phyloP scores from a whole-genome alignment of 2,888 invertebrate species.

The Blastobasis adustella region DNA sequence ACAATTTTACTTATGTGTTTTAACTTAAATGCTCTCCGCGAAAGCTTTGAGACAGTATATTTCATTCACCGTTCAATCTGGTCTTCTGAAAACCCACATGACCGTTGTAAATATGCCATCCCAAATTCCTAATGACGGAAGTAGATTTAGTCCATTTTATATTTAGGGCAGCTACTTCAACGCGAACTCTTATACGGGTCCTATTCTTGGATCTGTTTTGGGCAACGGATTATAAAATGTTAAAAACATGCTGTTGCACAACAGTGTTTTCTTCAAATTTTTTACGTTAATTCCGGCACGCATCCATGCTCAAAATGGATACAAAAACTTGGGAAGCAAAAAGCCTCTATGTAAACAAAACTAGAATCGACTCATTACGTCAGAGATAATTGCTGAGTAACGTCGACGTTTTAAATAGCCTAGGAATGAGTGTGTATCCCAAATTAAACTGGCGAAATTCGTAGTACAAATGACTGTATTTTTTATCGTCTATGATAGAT shows the following conservation, averaged over 20 bases:
- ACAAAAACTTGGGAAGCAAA: neutral
- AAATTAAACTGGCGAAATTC: too few relatives aligned
- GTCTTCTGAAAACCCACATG: too few relatives aligned
- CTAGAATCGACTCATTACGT: slow-evolving; percentile 38
- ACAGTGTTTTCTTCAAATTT: too few relatives aligned
- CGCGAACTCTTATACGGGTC: slow-evolving; percentile 15
- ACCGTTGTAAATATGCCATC: slow-evolving; percentile 30
- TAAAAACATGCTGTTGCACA: too few relatives aligned
- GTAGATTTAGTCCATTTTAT: slow-evolving; percentile 21
- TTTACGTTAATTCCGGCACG: too few relatives aligned
- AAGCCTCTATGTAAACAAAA: slow-evolving; percentile 46
- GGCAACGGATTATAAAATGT: slow-evolving; percentile 12
- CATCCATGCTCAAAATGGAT: neutral
- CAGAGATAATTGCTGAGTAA: slow-evolving; percentile 14
- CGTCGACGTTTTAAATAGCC: slow-evolving; percentile 3
- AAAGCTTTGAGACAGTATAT: too few relatives aligned
- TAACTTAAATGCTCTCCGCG: too few relatives aligned
- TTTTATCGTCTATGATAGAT: too few relatives aligned
- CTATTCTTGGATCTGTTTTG: slow-evolving; percentile 23
- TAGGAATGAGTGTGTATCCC: too few relatives aligned
- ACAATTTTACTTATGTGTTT: too few relatives aligned
- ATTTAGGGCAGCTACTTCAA: slow-evolving; percentile 25
- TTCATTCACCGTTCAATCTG: neutral
- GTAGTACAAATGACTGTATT: too few relatives aligned
- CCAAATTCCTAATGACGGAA: slow-evolving; percentile 22